Percentiles rank a stretch among this genome's conserved stretches.
phyloP scores from a whole-genome alignment of 2,888 invertebrate genomes.

The Lypha dubia region DNA sequence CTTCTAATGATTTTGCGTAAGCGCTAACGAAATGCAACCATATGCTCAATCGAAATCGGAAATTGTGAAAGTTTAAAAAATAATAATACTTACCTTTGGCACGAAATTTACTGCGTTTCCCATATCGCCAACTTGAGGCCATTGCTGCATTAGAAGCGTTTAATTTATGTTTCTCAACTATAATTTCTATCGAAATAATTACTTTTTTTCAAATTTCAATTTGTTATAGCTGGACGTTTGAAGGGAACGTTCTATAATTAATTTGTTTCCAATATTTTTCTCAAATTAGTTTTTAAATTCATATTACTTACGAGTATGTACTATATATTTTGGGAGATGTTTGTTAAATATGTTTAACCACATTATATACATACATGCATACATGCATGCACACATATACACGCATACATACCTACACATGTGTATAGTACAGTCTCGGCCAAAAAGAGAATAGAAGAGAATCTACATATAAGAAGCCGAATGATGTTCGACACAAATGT shows the following conservation, averaged over 20 bases:
- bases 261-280: neutral
- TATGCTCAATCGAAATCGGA: too few relatives aligned
- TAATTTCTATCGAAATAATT: neutral
- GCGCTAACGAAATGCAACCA: too few relatives aligned
- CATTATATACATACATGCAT: slow-evolving; percentile 8
- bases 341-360: neutral
- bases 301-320: too few relatives aligned
- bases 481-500: too few relatives aligned
- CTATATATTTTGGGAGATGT: neutral
- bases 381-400: neutral
- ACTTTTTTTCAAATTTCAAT: neutral
- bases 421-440: too few relatives aligned
- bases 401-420: neutral
- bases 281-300: too few relatives aligned
- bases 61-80: slow-evolving; percentile 1
- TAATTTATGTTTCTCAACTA: neutral
- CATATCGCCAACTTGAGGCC: slow-evolving; percentile 83
- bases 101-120: slow-evolving; percentile 82
- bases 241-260: slow-evolving; percentile 27
- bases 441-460: too few relatives aligned
- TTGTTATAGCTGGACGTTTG: neutral
- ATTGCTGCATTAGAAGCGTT: slow-evolving; percentile 75
- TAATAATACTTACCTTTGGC: slow-evolving; percentile 80
- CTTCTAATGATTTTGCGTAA: too few relatives aligned
- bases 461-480: too few relatives aligned